These are phyloP conservation scores for Drosophila quadrilineata DNA, from an alignment of 1,140 invertebrate genomes.

Conservation along the genomic window DNA sequence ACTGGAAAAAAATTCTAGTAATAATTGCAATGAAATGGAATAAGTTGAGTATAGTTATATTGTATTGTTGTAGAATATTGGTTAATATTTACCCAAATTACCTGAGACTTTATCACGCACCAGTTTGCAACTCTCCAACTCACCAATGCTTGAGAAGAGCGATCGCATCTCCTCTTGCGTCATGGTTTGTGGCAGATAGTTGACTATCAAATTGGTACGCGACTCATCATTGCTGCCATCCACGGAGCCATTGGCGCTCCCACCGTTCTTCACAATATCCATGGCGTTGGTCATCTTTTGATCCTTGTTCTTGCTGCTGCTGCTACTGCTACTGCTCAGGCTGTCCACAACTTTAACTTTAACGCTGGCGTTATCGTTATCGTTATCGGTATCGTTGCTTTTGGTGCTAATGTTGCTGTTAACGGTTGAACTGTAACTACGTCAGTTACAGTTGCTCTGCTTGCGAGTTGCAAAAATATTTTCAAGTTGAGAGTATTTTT, in stretches of 20 bases:
- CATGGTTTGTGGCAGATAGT: constrained; percentile 96
- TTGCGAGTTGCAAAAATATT: not conserved
- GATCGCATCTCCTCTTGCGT: constrained; percentile 94
- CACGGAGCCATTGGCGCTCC: constrained; percentile 84
- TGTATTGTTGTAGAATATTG: constrained; percentile 41
- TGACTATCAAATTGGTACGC: constrained; percentile 93
- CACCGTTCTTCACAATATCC: constrained; percentile 82
- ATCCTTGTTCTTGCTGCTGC: constrained; percentile 17
- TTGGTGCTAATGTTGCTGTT: constrained; percentile 10
- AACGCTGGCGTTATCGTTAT: constrained; percentile 5
- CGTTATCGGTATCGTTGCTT: constrained; percentile 10
- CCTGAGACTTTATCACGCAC: constrained; percentile 94
- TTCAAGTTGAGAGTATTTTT: not conserved
- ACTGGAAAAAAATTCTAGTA: too few relatives aligned
- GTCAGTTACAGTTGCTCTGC: constrained; percentile 17
- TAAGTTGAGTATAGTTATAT: not conserved
- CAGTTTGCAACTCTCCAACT: constrained; percentile 95
- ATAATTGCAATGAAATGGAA: not conserved
- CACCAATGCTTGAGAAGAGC: constrained; percentile 92
- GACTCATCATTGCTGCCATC: constrained; percentile 83
- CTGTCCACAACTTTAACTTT: not conserved
- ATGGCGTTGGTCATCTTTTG: constrained; percentile 80
- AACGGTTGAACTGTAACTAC: constrained; percentile 17
- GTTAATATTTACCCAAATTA: constrained; percentile 81
- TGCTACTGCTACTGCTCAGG: not conserved